These are phyloP conservation scores for Porites evermanni DNA, from an alignment of 92 coral and sea anemone genomes.

Conservation along the genomic window DNA sequence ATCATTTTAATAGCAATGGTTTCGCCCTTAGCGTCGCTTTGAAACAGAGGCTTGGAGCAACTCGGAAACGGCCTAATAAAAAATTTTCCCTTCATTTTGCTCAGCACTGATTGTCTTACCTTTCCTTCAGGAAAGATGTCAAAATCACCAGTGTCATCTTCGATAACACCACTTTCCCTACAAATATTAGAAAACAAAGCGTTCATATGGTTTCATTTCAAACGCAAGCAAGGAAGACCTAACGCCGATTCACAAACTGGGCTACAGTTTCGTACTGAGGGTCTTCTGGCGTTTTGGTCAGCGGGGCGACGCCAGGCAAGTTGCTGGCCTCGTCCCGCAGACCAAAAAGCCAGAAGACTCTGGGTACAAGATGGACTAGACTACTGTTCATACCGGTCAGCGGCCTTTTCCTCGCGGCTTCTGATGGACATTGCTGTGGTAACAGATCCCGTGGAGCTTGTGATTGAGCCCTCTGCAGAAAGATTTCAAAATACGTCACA, in stretches of 20 bases:
- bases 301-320: background rate
- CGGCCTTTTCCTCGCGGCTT: slow-evolving; percentile 92
- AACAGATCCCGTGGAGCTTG: slow-evolving; percentile 79
- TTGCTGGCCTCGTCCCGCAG: background rate
- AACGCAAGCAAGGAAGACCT: background rate
- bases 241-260: background rate
- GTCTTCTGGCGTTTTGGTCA: too few relatives aligned
- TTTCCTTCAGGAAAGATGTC: slow-evolving; percentile 89
- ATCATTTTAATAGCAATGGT: too few relatives aligned
- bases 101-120: slow-evolving; percentile 57
- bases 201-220: background rate
- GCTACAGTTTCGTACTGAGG: too few relatives aligned
- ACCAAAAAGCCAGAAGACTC: too few relatives aligned
- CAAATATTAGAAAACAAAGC: background rate
- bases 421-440: slow-evolving; percentile 74
- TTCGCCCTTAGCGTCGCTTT: too few relatives aligned
- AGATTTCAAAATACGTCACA: background rate
- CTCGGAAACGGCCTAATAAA: too few relatives aligned
- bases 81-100: background rate
- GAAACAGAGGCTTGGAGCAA: too few relatives aligned
- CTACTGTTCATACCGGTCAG: slow-evolving; percentile 75
- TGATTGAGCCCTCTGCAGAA: slow-evolving; percentile 73
- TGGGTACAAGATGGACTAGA: background rate
- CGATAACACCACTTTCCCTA: slow-evolving; percentile 99
- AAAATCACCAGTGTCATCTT: slow-evolving; percentile 95